Conservation (phyloP, 2,888 invertebrate genomes). For the Coecobrya sp. region DNA sequence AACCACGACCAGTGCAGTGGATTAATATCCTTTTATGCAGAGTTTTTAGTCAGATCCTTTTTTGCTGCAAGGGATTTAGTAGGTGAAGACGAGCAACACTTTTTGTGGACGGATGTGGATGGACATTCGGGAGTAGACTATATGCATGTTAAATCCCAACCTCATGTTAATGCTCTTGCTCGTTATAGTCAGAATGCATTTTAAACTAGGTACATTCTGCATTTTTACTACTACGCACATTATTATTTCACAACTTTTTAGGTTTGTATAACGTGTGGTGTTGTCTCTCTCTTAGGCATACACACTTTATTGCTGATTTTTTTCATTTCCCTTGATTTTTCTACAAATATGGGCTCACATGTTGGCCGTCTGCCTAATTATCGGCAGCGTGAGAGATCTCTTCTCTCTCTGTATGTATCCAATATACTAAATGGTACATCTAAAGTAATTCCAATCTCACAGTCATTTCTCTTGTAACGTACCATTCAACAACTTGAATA, state of each 20-base stretch:
- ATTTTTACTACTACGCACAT: slow-evolving; percentile 11
- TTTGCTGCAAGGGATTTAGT: slow-evolving; percentile 1
- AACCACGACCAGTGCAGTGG: neutral
- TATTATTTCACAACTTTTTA: neutral
- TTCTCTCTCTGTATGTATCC: no score
- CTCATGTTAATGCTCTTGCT: neutral
- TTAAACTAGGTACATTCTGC: slow-evolving; percentile 2
- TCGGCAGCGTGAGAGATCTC: slow-evolving; percentile 9
- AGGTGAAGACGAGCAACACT: neutral
- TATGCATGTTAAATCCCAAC: neutral
- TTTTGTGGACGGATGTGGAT: neutral
- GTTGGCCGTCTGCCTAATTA: slow-evolving; percentile 5
- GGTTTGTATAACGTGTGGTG: neutral
- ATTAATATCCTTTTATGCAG: slow-evolving; percentile 4
- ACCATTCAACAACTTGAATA: neutral
- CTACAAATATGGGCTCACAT: slow-evolving; percentile 24
- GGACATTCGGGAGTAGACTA: neutral
- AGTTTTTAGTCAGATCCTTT: neutral
- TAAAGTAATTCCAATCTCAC: neutral
- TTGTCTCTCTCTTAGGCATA: neutral
- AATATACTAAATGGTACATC: neutral
- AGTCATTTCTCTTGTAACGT: slow-evolving; percentile 17
- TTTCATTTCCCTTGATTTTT: neutral
- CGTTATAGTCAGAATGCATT: neutral
- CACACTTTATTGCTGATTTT: neutral